Evolutionary conservation across 2,888 invertebrate species (phyloP).

Genomic region (Selenia dentaria): DNA sequence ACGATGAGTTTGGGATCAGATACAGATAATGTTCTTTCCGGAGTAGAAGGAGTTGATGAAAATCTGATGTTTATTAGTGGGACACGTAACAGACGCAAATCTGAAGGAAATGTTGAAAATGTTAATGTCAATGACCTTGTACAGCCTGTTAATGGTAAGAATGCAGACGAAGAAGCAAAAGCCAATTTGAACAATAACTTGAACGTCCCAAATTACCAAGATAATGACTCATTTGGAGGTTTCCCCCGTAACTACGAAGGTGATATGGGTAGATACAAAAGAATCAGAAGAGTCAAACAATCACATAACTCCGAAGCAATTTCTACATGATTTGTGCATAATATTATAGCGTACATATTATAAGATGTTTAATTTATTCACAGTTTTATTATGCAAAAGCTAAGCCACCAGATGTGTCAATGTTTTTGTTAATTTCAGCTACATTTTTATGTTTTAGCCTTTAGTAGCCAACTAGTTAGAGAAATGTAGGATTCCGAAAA

Average conservation of each 20-base stretch:
- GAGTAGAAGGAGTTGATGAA: slow-evolving; percentile 67
- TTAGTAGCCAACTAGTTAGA: no score
- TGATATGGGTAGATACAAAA: slow-evolving; percentile 65
- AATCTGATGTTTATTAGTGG: slow-evolving; percentile 67
- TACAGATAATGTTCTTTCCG: slow-evolving; percentile 66
- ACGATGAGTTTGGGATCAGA: slow-evolving; percentile 64
- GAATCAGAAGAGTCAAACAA: slow-evolving; percentile 66
- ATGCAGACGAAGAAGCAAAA: slow-evolving; percentile 43
- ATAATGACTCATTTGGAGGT: slow-evolving; percentile 64
- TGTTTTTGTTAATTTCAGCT: background rate
- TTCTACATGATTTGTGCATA: slow-evolving; percentile 9
- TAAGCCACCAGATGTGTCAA: background rate
- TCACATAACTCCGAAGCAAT: slow-evolving; percentile 34
- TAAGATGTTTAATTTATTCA: slow-evolving; percentile 20
- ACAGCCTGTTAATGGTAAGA: slow-evolving; percentile 32
- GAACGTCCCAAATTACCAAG: slow-evolving; percentile 55
- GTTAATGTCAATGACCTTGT: slow-evolving; percentile 30
- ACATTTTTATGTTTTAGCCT: background rate
- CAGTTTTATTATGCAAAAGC: background rate
- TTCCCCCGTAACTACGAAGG: slow-evolving; percentile 58
- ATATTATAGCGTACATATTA: slow-evolving; percentile 28
- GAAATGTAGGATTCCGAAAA: no score
- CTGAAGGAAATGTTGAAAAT: slow-evolving; percentile 34
- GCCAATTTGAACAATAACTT: slow-evolving; percentile 42
- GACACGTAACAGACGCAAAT: slow-evolving; percentile 51